phyloP scores from a whole-genome alignment of 2,797 vertebrate species.

The Pygocentrus nattereri region DNA sequence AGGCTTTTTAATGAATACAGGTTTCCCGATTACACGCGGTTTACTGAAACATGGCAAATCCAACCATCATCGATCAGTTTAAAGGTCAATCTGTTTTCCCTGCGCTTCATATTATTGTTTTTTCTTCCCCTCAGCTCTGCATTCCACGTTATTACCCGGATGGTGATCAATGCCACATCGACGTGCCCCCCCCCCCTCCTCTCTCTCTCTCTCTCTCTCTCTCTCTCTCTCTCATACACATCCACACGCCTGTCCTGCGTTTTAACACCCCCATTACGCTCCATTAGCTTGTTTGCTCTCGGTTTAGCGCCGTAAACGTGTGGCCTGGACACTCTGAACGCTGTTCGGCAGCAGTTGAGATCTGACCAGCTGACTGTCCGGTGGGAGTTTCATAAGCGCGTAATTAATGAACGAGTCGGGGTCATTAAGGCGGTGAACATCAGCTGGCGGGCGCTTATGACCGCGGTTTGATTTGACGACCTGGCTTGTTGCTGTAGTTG shows the following conservation, averaged over 20 bases:
- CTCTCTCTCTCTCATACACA: background rate
- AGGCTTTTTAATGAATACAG: slow-evolving; percentile 41
- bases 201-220: too few relatives aligned
- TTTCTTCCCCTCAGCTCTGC: background rate
- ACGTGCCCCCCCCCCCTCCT: background rate
- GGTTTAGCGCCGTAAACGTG: background rate
- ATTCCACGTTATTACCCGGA: slow-evolving; percentile 19
- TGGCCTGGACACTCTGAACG: background rate
- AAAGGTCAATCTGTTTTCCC: slow-evolving; percentile 48
- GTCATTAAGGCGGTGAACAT: slow-evolving; percentile 40
- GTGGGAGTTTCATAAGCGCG: slow-evolving; percentile 40
- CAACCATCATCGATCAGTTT: slow-evolving; percentile 38
- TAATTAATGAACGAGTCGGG: slow-evolving; percentile 51
- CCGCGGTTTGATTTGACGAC: slow-evolving; percentile 6
- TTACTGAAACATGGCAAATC: slow-evolving; percentile 35
- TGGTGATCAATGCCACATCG: slow-evolving; percentile 24
- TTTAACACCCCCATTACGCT: slow-evolving; percentile 15
- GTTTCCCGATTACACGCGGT: slow-evolving; percentile 16
- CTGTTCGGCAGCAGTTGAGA: background rate
- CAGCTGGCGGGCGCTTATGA: slow-evolving; percentile 38
- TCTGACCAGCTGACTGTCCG: slow-evolving; percentile 18
- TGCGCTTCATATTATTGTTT: slow-evolving; percentile 11
- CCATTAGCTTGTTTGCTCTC: slow-evolving; percentile 5
- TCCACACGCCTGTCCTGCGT: background rate
- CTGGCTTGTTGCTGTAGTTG: background rate